These are phyloP conservation scores for Myiagra hebetior DNA, from an alignment of 2,113 vertebrate species.

Conservation along the genomic window DNA sequence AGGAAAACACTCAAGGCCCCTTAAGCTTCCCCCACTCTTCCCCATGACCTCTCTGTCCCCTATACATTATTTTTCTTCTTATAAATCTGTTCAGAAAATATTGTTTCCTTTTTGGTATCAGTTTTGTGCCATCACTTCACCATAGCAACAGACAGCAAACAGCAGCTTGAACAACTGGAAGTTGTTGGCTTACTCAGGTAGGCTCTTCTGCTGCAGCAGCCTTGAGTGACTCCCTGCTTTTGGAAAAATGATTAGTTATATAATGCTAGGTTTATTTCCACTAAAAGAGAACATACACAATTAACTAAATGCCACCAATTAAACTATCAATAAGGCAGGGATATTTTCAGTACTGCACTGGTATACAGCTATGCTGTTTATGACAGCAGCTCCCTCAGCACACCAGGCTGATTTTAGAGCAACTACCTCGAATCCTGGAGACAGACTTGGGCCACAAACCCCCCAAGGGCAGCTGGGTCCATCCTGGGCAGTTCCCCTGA, in stretches of 20 bases:
- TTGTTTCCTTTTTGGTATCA: background rate
- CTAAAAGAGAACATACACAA: background rate
- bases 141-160: conserved; percentile 63
- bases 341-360: background rate
- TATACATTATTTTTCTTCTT: background rate
- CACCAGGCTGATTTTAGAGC: background rate
- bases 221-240: background rate
- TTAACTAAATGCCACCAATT: conserved; percentile 5
- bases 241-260: background rate
- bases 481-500: background rate
- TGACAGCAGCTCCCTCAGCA: background rate
- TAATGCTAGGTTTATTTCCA: background rate
- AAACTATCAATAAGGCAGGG: background rate
- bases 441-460: background rate
- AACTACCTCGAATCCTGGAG: background rate
- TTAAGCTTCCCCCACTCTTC: background rate
- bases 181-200: conserved; percentile 26
- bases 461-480: background rate
- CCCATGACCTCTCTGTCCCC: background rate
- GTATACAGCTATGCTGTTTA: background rate
- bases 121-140: conserved; percentile 37
- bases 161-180: conserved; percentile 13
- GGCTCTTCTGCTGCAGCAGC: background rate
- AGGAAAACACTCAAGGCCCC: background rate
- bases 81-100: background rate